Percentiles rank a stretch among this genome's conserved stretches.
Conservation (phyloP, 2,113 vertebrate genomes). For the Serilophus lunatus region DNA sequence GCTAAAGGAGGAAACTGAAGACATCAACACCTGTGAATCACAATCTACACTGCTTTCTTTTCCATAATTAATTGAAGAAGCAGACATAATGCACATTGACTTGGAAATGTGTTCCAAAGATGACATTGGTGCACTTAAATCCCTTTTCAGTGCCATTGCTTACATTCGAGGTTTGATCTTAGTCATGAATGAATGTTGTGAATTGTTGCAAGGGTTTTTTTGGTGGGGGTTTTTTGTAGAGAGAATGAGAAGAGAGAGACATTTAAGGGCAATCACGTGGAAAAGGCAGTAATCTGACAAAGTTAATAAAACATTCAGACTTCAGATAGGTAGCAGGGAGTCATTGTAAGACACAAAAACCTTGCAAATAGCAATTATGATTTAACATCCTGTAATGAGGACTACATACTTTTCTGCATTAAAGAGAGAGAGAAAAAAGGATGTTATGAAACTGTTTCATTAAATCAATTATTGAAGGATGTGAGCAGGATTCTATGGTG, state of each 20-base stretch:
- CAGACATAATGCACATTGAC: constrained; percentile 26
- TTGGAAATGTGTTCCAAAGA: neutral
- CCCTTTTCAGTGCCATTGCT: neutral
- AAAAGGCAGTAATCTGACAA: neutral
- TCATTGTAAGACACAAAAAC: neutral
- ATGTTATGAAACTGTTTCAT: neutral
- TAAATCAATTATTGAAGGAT: neutral
- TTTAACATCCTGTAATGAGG: neutral
- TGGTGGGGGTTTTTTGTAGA: neutral
- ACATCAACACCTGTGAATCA: constrained; percentile 62
- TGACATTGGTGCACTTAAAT: neutral
- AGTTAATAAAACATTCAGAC: neutral
- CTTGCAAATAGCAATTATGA: neutral
- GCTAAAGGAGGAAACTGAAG: constrained; percentile 49
- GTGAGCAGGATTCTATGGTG: neutral
- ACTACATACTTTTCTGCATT: neutral
- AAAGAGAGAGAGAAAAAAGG: neutral
- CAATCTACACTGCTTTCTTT: constrained; percentile 53
- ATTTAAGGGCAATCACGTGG: neutral
- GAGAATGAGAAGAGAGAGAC: neutral
- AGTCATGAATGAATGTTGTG: neutral
- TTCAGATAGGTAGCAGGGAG: neutral
- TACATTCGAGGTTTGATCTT: neutral
- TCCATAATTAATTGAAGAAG: constrained; percentile 61
- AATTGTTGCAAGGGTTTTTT: neutral